Evolutionary conservation across 2,888 invertebrate genomes (phyloP).

Genomic region (Drosophila imparisetae): DNA sequence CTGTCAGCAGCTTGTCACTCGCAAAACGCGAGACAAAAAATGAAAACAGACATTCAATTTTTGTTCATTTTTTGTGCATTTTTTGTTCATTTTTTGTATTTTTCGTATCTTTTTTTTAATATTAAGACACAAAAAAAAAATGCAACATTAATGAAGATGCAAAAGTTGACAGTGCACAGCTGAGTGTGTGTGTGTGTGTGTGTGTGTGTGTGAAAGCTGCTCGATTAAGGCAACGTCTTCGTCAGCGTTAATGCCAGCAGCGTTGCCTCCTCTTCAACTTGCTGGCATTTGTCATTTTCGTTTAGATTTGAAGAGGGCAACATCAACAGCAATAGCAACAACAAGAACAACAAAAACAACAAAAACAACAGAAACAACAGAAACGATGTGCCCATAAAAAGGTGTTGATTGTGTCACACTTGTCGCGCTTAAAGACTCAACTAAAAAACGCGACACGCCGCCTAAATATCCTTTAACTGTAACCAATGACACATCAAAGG

Average conservation of each 20-base stretch:
- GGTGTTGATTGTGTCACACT: conserved; percentile 81
- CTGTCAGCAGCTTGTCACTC: conserved; percentile 58
- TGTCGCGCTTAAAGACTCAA: conserved; percentile 71
- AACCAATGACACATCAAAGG: conserved; percentile 82
- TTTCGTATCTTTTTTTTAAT: neutral
- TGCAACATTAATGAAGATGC: conserved; percentile 78
- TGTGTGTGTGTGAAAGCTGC: conserved; percentile 49
- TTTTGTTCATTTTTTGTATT: neutral
- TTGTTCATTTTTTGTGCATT: neutral
- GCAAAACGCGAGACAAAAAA: conserved; percentile 44
- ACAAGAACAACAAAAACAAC: conserved; percentile 12
- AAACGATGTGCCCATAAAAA: conserved; percentile 52
- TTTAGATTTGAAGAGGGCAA: conserved; percentile 75
- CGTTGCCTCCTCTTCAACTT: conserved; percentile 59
- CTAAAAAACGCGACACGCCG: conserved; percentile 56
- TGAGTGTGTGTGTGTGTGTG: conserved; percentile 15
- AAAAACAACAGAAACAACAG: neutral
- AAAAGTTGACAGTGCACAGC: conserved; percentile 73
- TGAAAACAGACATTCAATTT: neutral
- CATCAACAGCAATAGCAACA: conserved; percentile 29
- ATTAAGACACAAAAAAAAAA: conserved; percentile 22
- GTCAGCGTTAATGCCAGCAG: conserved; percentile 33
- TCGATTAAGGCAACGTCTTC: conserved; percentile 69
- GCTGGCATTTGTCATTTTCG: conserved; percentile 79
- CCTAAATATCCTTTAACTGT: conserved; percentile 82